Base-by-base conservation (phyloP, 2,797 vertebrate genomes). In the Cyprinella venusta region DNA sequence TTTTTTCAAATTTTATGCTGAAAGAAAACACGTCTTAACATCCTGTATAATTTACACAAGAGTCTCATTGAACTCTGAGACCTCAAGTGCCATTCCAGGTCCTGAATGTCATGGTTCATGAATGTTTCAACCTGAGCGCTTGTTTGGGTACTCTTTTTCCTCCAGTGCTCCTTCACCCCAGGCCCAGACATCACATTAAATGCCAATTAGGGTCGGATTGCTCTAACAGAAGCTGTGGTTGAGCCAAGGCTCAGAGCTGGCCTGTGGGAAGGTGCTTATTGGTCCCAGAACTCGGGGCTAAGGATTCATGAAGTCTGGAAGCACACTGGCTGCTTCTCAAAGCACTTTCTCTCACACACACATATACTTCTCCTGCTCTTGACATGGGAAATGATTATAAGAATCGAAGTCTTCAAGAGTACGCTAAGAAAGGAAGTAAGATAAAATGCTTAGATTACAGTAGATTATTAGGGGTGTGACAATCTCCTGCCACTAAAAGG, bases 131-230 rank as follows among this genome's bases (percentile, higher is more conserved):
- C 16, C 74, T 61, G 64, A 59, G 56, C 40, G 30, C 52, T 61
- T 72, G 59, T 84, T 86, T 83, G 80, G 71, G 78, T 64, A 24
- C 76, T 52, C 45, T 76, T 8, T 52, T 85, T 83, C 89, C 88
- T 89, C 84, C 85, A 84, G 86, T 76, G 85, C 85, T 85, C 91
- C 90, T 90, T 89, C 92, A 91, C 87, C 80, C 78, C 76, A 84
- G 89, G 91, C 89, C 91, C 87, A 92, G 88, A 87, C 88, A 92
- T 90, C 91, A 86, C 88, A 93, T 93, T 93, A 93, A 93, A 92
- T 91, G 91, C 90, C 90, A 93, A 94, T 94, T 92, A 93, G 89
- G 88, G 79, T 85, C 84, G 84, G 87, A 90, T 85, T 71, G 89
- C 85, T 88, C 89, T 90, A 88, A 88, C 86, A 88, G 85, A 86